A percentile compares a stretch with the other conserved stretches of the same genome.
These are phyloP conservation scores for Nasonia vitripennis DNA, from an alignment of 1,140 invertebrate genomes.

Conservation along the genomic window DNA sequence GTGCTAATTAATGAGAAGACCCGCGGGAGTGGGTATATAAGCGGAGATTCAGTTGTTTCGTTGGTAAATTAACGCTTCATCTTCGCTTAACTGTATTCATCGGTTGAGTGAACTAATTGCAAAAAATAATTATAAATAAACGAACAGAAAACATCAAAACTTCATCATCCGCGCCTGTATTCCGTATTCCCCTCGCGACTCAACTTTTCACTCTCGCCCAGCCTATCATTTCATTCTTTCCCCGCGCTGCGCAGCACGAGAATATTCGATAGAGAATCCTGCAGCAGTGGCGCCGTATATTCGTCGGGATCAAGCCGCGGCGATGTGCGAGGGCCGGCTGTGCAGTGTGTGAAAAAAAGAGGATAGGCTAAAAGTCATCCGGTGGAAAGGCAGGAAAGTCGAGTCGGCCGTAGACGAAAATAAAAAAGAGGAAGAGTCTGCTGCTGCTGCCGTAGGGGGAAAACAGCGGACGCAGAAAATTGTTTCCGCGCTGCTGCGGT, in stretches of 20 bases:
- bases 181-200: too few relatives aligned
- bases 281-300: neutral
- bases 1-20: constrained; percentile 5
- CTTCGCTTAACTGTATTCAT: too few relatives aligned
- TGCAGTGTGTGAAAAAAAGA: neutral
- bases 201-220: too few relatives aligned
- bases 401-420: neutral
- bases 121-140: too few relatives aligned
- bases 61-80: neutral
- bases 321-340: neutral
- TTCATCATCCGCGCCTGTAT: too few relatives aligned
- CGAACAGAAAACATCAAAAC: too few relatives aligned
- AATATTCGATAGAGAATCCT: neutral
- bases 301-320: neutral
- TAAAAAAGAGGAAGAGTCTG: neutral
- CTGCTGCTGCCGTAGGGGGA: neutral
- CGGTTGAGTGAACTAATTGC: too few relatives aligned
- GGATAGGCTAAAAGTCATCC: neutral
- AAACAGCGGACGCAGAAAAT: constrained; percentile 63
- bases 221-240: too few relatives aligned
- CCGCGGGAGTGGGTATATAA: neutral
- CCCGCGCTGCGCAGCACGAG: neutral
- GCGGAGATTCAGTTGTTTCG: neutral
- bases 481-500: constrained; percentile 62
- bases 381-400: neutral